Conservation (phyloP, 2,113 vertebrate species). For the Microcebus tavaratra region DNA sequence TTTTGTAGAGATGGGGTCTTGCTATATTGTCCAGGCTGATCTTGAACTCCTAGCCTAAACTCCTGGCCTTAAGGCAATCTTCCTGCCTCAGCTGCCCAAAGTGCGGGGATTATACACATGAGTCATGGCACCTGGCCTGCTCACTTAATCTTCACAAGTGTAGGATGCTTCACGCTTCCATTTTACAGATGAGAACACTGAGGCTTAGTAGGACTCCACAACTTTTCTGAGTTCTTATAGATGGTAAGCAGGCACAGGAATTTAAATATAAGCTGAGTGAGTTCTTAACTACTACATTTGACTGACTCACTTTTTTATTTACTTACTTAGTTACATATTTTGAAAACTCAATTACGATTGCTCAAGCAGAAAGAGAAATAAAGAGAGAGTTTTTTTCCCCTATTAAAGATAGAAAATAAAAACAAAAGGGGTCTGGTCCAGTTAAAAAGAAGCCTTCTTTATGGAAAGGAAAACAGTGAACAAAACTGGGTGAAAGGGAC, state of each 20-base stretch:
- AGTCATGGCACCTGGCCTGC: no score
- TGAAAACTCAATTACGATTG: background rate
- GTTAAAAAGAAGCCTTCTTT: background rate
- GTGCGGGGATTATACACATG: no score
- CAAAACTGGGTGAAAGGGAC: background rate
- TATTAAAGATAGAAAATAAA: background rate
- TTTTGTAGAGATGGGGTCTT: no score
- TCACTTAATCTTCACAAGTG: background rate
- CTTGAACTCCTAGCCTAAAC: no score
- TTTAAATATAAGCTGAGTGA: background rate
- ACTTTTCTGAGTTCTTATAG: background rate
- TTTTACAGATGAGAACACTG: background rate
- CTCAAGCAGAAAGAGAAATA: background rate
- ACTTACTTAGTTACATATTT: background rate
- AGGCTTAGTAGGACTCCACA: background rate
- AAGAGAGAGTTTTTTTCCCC: no score
- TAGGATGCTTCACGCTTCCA: background rate
- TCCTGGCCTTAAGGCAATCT: no score
- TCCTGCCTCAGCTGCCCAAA: no score
- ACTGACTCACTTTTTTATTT: background rate
- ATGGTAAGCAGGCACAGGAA: background rate
- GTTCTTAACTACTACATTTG: background rate
- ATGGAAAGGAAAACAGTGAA: background rate
- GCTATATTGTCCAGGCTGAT: no score
- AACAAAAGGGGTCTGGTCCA: background rate